Percentiles rank a stretch among this genome's conserved stretches.
Conservation (phyloP, 1,140 invertebrate genomes). For the Ostrea edulis region DNA sequence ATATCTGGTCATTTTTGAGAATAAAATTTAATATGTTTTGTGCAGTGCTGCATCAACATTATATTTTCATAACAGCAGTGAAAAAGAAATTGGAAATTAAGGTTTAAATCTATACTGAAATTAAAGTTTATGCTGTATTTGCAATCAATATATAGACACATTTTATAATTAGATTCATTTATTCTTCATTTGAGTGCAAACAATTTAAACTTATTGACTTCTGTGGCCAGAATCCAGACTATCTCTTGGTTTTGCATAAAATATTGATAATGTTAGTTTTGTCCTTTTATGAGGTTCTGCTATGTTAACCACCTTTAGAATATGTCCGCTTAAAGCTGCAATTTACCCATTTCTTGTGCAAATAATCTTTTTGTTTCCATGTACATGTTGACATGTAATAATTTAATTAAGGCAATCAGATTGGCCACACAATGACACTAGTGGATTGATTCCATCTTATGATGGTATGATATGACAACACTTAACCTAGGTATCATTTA, state of each 20-base stretch:
- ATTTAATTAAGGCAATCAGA: slow-evolving; percentile 19
- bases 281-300: not conserved
- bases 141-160: not conserved
- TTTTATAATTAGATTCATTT: not conserved
- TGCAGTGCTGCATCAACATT: no score
- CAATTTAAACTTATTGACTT: slow-evolving; percentile 35
- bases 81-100: no score
- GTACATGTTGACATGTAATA: not conserved
- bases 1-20: no score
- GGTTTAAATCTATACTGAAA: not conserved
- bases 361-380: not conserved
- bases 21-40: no score
- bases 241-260: not conserved
- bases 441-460: not conserved
- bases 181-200: not conserved
- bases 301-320: not conserved
- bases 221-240: not conserved
- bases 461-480: slow-evolving; percentile 10
- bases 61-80: no score
- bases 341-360: not conserved
- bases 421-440: not conserved
- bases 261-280: slow-evolving; percentile 27
- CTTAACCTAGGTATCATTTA: not conserved
- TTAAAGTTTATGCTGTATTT: not conserved
- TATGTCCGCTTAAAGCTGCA: not conserved